Base-by-base conservation (phyloP, 92 coral and sea anemone genomes). In the Zoanthus sansibaricus region DNA sequence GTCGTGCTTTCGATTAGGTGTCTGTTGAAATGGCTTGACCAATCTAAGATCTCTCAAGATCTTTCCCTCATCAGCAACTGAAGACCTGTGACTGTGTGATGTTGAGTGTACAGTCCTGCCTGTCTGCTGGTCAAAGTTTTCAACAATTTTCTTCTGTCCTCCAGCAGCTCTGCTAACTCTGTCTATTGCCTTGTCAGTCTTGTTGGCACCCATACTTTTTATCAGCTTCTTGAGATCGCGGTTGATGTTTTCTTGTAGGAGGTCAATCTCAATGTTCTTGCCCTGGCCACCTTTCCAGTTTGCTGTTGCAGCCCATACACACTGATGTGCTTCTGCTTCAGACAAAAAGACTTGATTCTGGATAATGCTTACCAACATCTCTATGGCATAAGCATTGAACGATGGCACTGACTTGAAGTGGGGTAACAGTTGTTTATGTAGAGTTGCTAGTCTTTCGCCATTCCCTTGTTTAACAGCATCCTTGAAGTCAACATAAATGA, bases 221-320 rank as follows among this genome's bases (percentile, higher is more conserved):
- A 92, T 90, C 51, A 79, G 72, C 42, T 56, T 84, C 86, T 92
- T 92, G 80, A 83, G 55, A 61, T 87, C 91, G 32, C 66, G 88
- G 88, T 92, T 90, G 58, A 89, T 90, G 84, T 92, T 89, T 89
- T 89, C 88, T 67, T 89, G 91, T n/a, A 83, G 72, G 30, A 83
- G 83, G 68, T 83, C 91, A 51, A 92, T 92, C 47, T 92, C 91
- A 90, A 83, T 90, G 88, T 92, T 90, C 47, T 79, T 86, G 48
- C 88, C 71, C 51, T 78, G 33, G 0, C 95, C 92, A 12, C 93
- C 95, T 92, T 89, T 86, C 92, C 94, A 92, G 67, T 92, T 92
- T 31, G 86, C 92, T 14, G 92, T 92, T n/a, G 93, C 71, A 12
- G 95, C 95, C 95, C 93, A 93, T 30, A 78, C 89, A 70, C 89